Conservation (phyloP, 2,888 invertebrate genomes). For the Sylvicola cinctus region DNA sequence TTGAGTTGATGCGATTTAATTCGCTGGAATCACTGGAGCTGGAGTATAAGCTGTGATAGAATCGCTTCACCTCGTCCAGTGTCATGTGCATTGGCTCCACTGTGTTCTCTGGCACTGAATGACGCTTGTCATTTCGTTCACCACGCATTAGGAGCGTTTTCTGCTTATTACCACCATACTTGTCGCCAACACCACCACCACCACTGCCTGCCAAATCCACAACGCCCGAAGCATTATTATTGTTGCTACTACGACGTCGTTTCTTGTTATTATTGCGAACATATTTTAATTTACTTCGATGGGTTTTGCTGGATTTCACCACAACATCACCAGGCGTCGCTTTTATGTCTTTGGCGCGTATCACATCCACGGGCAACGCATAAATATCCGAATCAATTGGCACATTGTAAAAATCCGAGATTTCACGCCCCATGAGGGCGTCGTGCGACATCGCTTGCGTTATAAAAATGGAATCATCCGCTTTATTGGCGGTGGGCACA, state of each 20-base stretch:
- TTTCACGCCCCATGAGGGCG: conserved; percentile 54
- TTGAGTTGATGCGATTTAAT: conserved; percentile 3
- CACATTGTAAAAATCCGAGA: conserved; percentile 70
- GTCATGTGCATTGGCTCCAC: conserved; percentile 57
- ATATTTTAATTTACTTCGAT: conserved; percentile 11
- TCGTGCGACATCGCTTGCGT: conserved; percentile 80
- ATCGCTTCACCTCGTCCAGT: conserved; percentile 62
- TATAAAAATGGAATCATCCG: conserved; percentile 69
- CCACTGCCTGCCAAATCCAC: background rate
- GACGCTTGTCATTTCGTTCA: conserved; percentile 31
- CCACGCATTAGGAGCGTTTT: background rate
- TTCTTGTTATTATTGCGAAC: conserved; percentile 19
- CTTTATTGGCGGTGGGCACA: conserved; percentile 45
- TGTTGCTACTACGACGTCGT: conserved; percentile 21
- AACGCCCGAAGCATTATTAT: conserved; percentile 11
- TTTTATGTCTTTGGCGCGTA: conserved; percentile 29
- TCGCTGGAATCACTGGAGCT: conserved; percentile 38
- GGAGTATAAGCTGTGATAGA: conserved; percentile 62
- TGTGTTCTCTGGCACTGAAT: conserved; percentile 43
- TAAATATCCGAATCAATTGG: conserved; percentile 78
- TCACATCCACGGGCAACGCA: conserved; percentile 66
- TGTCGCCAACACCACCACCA: background rate
- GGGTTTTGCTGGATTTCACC: conserved; percentile 2
- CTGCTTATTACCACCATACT: background rate
- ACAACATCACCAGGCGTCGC: background rate